Conservation (phyloP, 1,140 invertebrate genomes). For the Gonioctena quinquepunctata region DNA sequence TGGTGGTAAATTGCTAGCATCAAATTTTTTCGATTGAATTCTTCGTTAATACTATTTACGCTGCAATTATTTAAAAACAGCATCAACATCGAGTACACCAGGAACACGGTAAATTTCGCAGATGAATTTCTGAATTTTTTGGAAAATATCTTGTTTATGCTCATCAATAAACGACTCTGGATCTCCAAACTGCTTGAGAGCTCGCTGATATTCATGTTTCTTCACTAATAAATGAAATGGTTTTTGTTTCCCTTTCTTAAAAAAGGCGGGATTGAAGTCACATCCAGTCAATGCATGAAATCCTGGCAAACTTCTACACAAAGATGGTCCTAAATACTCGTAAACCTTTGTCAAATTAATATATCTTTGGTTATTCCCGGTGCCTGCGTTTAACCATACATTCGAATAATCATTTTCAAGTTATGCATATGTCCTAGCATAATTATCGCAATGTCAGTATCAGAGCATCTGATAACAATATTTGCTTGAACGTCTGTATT, state of each 20-base stretch:
- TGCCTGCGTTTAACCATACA: slow-evolving; percentile 37
- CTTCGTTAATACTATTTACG: too few species aligned
- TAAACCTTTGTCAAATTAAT: slow-evolving; percentile 37
- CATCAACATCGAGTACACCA: too few species aligned
- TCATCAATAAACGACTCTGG: too few species aligned
- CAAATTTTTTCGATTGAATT: too few species aligned
- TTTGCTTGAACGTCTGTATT: slow-evolving; percentile 26
- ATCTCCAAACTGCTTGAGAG: too few species aligned
- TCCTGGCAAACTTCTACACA: slow-evolving; percentile 45
- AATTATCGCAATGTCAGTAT: slow-evolving; percentile 49
- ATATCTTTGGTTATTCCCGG: slow-evolving; percentile 39
- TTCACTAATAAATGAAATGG: slow-evolving; percentile 9
- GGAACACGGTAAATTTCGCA: too few species aligned
- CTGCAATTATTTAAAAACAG: too few species aligned
- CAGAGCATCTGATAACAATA: slow-evolving; percentile 37
- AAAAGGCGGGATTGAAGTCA: slow-evolving; percentile 53
- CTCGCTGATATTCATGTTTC: too few species aligned
- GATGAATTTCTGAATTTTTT: too few species aligned
- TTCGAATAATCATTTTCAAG: slow-evolving; percentile 29
- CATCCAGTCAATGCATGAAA: slow-evolving; percentile 55
- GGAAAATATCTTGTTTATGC: too few species aligned
- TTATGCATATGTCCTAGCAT: slow-evolving; percentile 46
- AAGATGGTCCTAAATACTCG: slow-evolving; percentile 16
- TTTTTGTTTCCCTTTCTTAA: slow-evolving; percentile 41
- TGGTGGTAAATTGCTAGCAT: too few species aligned